phyloP scores from a whole-genome alignment of 2,797 vertebrate species.

The Microctenopoma lineatum region DNA sequence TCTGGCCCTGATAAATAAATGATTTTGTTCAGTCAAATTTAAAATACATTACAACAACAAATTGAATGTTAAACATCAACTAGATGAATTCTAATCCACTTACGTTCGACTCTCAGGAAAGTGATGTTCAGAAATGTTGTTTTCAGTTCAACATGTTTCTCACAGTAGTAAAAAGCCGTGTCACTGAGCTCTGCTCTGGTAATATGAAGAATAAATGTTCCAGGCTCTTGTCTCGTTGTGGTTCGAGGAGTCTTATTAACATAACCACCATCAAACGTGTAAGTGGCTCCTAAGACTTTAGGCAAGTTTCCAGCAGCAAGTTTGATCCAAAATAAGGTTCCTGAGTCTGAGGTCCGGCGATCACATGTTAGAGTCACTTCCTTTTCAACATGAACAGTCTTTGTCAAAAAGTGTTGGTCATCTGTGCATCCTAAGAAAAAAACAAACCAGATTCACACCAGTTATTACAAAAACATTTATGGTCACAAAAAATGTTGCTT shows the following conservation, averaged over 20 bases:
- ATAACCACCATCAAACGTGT: accelerated
- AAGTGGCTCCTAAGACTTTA: constrained; percentile 40
- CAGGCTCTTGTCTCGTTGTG: neutral
- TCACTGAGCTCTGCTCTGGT: constrained; percentile 23
- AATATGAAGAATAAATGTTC: constrained; percentile 34
- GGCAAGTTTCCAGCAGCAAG: constrained; percentile 34
- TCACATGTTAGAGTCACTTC: constrained; percentile 39
- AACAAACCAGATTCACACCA: neutral
- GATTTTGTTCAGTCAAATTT: no score
- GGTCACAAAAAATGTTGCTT: no score
- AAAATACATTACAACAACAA: no score
- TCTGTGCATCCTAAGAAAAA: constrained; percentile 37
- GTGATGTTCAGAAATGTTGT: neutral
- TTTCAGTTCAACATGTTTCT: neutral
- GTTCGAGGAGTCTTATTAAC: accelerated
- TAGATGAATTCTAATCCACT: neutral
- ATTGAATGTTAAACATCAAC: no score
- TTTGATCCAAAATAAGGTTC: constrained; percentile 24
- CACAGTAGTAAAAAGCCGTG: constrained; percentile 52
- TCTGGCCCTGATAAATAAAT: neutral
- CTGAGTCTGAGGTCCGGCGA: accelerated
- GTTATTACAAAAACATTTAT: neutral
- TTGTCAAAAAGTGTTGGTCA: constrained; percentile 16
- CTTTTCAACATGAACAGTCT: constrained; percentile 28
- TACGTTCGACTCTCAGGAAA: constrained; percentile 53